Percentiles rank a stretch among this genome's conserved stretches.
phyloP scores from a whole-genome alignment of 1,140 invertebrate genomes.

The Drosophila aff. region DNA sequence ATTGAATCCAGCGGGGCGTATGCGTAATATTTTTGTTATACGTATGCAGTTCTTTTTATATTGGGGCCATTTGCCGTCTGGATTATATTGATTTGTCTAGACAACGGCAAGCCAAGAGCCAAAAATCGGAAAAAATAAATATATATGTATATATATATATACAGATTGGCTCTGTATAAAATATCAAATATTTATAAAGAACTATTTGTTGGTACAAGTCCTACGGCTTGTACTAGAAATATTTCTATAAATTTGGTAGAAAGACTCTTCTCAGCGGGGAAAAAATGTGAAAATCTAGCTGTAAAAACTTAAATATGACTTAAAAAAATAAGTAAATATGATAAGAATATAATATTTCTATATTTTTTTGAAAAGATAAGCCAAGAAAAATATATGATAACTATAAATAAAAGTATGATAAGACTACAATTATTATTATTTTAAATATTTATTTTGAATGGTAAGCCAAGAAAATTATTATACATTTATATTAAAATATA shows the following conservation, averaged over 20 bases:
- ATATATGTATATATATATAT: background rate
- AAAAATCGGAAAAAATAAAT: slow-evolving; percentile 10
- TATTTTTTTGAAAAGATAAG: background rate
- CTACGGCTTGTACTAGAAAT: background rate
- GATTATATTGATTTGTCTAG: slow-evolving; percentile 79
- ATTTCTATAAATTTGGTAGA: background rate
- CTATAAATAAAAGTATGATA: too few relatives aligned
- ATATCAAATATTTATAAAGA: slow-evolving; percentile 33
- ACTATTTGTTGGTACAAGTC: background rate
- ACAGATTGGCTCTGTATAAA: slow-evolving; percentile 15
- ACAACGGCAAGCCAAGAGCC: slow-evolving; percentile 44
- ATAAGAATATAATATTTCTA: background rate
- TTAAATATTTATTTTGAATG: background rate
- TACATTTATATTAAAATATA: too few relatives aligned
- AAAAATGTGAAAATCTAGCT: background rate
- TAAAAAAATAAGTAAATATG: background rate
- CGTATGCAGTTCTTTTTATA: slow-evolving; percentile 61
- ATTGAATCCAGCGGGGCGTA: slow-evolving; percentile 53
- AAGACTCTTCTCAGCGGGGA: background rate
- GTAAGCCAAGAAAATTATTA: background rate
- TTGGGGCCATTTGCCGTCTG: slow-evolving; percentile 58
- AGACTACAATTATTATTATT: background rate
- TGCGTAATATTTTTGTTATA: slow-evolving; percentile 72
- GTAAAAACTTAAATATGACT: background rate
- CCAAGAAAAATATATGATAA: too few relatives aligned